Evolutionary conservation across 2,113 vertebrate genomes (phyloP).

Genomic region (Laticauda colubrina): DNA sequence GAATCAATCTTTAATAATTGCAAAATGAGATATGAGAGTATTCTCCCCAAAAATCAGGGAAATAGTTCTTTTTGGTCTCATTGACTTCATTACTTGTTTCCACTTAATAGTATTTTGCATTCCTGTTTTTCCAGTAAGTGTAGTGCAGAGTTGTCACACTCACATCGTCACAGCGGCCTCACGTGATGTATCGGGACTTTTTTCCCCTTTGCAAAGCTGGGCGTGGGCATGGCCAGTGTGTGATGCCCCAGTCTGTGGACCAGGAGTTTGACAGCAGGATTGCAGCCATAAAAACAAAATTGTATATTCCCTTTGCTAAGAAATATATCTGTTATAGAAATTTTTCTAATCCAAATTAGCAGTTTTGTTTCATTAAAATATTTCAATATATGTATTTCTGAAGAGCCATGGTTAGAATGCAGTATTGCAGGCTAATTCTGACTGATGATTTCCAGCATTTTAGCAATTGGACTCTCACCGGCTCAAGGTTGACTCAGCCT

Average conservation of each 20-base stretch:
- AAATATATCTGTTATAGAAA: background rate
- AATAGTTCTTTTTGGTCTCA: background rate
- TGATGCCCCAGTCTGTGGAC: too few relatives aligned
- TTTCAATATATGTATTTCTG: background rate
- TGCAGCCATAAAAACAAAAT: background rate
- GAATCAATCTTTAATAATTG: background rate
- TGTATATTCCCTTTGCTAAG: background rate
- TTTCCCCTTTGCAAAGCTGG: too few relatives aligned
- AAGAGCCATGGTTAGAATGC: background rate
- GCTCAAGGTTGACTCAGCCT: too few relatives aligned
- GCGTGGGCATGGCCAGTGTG: too few relatives aligned
- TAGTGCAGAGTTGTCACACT: background rate
- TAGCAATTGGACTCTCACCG: too few relatives aligned
- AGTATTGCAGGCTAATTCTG: too few relatives aligned
- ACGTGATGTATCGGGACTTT: too few relatives aligned
- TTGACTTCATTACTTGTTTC: background rate
- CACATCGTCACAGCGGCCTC: too few relatives aligned
- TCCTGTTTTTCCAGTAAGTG: background rate
- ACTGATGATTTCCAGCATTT: too few relatives aligned
- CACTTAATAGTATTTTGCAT: background rate
- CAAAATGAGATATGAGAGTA: background rate
- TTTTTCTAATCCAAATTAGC: background rate
- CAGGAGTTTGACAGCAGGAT: background rate
- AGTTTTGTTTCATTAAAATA: background rate
- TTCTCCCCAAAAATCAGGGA: background rate